These are phyloP conservation scores for Leptoclinus maculatus DNA, from an alignment of 2,797 vertebrate genomes.

Conservation along the genomic window DNA sequence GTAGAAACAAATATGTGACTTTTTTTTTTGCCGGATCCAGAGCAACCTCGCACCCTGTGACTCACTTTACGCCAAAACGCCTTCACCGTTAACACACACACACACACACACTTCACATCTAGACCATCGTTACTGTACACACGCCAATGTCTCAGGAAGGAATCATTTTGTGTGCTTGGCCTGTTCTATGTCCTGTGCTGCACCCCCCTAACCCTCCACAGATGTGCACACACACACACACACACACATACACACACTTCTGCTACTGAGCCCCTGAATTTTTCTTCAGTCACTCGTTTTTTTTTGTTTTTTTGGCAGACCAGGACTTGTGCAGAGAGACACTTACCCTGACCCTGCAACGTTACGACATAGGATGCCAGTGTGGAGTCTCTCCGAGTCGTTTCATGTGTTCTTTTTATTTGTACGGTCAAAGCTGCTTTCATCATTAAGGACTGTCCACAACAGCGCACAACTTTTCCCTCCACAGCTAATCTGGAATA, in stretches of 20 bases:
- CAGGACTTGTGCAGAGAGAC: constrained; percentile 70
- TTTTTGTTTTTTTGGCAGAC: constrained; percentile 51
- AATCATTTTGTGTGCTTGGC: constrained; percentile 83
- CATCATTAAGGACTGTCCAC: constrained; percentile 76
- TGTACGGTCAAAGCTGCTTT: constrained; percentile 81
- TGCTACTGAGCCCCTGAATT: constrained; percentile 81
- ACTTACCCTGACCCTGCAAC: constrained; percentile 46
- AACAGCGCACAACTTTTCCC: constrained; percentile 79
- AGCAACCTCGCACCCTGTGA: constrained; percentile 76
- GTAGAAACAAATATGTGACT: constrained; percentile 67
- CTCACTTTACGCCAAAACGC: constrained; percentile 80
- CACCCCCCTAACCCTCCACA: constrained; percentile 54
- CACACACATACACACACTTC: constrained; percentile 68
- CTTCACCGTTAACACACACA: constrained; percentile 74
- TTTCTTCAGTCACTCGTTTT: constrained; percentile 57
- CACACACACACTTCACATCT: constrained; percentile 57
- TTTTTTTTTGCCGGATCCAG: constrained; percentile 63
- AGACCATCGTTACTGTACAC: constrained; percentile 80
- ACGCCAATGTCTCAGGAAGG: constrained; percentile 84
- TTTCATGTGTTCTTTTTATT: constrained; percentile 68
- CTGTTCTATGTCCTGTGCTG: constrained; percentile 77
- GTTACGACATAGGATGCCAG: constrained; percentile 68
- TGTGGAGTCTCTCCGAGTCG: constrained; percentile 69
- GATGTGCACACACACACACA: constrained; percentile 30
- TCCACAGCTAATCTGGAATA: constrained; percentile 82